These are phyloP conservation scores for Drosophila tsacasi DNA, from an alignment of 1,140 invertebrate species.

Conservation along the genomic window DNA sequence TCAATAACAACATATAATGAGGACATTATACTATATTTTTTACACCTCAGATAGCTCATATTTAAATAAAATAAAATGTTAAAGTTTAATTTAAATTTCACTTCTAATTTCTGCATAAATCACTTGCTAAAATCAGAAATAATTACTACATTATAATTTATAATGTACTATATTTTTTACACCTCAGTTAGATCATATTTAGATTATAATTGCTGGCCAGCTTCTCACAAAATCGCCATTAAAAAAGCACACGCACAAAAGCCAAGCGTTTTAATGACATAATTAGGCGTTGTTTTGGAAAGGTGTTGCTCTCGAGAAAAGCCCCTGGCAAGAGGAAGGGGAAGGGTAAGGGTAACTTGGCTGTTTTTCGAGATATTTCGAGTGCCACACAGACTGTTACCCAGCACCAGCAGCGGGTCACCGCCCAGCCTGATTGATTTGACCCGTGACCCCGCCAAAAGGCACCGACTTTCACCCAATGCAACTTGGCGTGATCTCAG, in stretches of 20 bases:
- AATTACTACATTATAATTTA: background rate
- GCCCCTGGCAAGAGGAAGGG: background rate
- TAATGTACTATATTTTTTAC: background rate
- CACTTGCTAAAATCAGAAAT: background rate
- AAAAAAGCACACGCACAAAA: conserved; percentile 26
- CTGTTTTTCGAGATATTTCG: background rate
- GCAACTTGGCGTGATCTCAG: conserved; percentile 62
- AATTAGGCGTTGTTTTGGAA: conserved; percentile 68
- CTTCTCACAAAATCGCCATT: conserved; percentile 20
- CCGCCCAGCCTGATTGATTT: conserved; percentile 75
- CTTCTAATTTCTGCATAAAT: too few relatives aligned
- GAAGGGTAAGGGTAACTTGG: background rate
- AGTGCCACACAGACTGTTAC: conserved; percentile 25
- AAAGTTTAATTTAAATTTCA: too few relatives aligned
- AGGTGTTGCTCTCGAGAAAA: conserved; percentile 45
- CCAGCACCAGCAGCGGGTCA: conserved; percentile 33
- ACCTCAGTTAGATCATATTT: conserved; percentile 6
- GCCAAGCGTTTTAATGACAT: conserved; percentile 66
- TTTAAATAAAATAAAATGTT: too few relatives aligned
- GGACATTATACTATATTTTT: too few relatives aligned
- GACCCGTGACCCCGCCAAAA: conserved; percentile 65
- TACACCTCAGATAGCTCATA: too few relatives aligned
- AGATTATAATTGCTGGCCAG: conserved; percentile 18
- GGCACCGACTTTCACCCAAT: conserved; percentile 60
- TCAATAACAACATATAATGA: too few relatives aligned